These are phyloP conservation scores for Petrophora chlorosata DNA, from an alignment of 2,888 invertebrate genomes.

Conservation along the genomic window DNA sequence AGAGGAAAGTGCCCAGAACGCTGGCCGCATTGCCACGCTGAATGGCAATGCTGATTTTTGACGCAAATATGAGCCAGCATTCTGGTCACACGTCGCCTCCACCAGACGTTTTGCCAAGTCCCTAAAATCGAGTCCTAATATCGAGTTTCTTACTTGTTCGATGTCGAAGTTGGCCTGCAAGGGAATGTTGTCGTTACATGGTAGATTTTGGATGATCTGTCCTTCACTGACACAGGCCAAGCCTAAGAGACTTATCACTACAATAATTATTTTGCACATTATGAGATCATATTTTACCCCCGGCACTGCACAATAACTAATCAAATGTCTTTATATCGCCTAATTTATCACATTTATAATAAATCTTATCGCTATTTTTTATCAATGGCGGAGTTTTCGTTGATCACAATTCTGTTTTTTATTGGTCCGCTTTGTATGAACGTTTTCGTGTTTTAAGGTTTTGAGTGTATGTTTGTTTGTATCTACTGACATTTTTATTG, in stretches of 20 bases:
- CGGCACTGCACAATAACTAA: slow-evolving; percentile 48
- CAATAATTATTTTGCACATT: slow-evolving; percentile 49
- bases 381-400: slow-evolving; percentile 7
- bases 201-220: slow-evolving; percentile 61
- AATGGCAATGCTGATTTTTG: too few species aligned
- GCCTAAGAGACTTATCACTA: slow-evolving; percentile 56
- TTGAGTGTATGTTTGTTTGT: neutral
- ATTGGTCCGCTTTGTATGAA: neutral
- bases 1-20: too few species aligned
- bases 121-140: too few species aligned
- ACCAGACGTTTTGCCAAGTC: too few species aligned
- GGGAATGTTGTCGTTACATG: slow-evolving; percentile 51
- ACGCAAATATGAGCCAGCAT: too few species aligned
- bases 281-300: slow-evolving; percentile 55
- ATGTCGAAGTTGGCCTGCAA: slow-evolving; percentile 47
- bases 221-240: slow-evolving; percentile 53
- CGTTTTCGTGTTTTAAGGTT: neutral
- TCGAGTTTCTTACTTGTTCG: slow-evolving; percentile 52
- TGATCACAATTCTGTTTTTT: slow-evolving; percentile 26
- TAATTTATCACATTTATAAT: slow-evolving; percentile 56
- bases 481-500: too few species aligned
- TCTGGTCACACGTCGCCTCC: too few species aligned
- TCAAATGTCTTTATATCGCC: slow-evolving; percentile 52
- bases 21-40: too few species aligned
- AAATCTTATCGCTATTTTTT: slow-evolving; percentile 51